Evolutionary conservation across 2,888 invertebrate species (phyloP).

Genomic region (Ephialtes manifestator): DNA sequence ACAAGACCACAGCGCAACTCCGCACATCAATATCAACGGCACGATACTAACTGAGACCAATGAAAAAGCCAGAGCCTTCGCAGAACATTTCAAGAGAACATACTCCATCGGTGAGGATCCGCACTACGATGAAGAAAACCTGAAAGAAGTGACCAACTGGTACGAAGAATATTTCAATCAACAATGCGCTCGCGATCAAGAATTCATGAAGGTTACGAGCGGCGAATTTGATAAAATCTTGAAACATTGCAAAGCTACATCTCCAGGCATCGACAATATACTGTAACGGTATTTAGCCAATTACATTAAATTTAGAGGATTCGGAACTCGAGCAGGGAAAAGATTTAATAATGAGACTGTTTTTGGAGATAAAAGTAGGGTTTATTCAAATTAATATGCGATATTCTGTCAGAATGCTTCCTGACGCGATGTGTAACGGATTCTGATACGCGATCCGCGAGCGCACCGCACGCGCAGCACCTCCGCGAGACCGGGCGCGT

Average conservation of each 20-base stretch:
- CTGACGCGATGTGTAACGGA: too few relatives aligned
- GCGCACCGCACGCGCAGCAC: too few relatives aligned
- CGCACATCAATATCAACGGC: constrained; percentile 21
- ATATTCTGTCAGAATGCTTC: too few relatives aligned
- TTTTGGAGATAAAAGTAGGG: too few relatives aligned
- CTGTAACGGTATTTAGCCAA: too few relatives aligned
- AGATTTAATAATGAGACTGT: too few relatives aligned
- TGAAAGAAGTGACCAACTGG: constrained; percentile 19
- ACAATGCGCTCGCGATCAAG: neutral
- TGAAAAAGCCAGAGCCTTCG: constrained; percentile 38
- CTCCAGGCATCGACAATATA: constrained; percentile 4
- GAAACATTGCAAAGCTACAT: constrained; percentile 24
- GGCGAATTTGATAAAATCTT: constrained; percentile 16
- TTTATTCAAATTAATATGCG: too few relatives aligned
- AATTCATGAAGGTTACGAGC: neutral
- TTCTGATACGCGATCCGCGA: too few relatives aligned
- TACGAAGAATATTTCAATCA: constrained; percentile 24
- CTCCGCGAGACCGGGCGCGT: too few relatives aligned
- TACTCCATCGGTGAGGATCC: constrained; percentile 1
- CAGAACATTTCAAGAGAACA: constrained; percentile 31
- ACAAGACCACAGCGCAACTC: neutral
- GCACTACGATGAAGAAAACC: constrained; percentile 12
- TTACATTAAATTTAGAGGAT: too few relatives aligned
- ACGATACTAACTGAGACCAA: neutral
- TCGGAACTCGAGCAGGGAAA: too few relatives aligned